Base-by-base conservation (phyloP, 2,113 vertebrate species). In the Alethe castanea region DNA sequence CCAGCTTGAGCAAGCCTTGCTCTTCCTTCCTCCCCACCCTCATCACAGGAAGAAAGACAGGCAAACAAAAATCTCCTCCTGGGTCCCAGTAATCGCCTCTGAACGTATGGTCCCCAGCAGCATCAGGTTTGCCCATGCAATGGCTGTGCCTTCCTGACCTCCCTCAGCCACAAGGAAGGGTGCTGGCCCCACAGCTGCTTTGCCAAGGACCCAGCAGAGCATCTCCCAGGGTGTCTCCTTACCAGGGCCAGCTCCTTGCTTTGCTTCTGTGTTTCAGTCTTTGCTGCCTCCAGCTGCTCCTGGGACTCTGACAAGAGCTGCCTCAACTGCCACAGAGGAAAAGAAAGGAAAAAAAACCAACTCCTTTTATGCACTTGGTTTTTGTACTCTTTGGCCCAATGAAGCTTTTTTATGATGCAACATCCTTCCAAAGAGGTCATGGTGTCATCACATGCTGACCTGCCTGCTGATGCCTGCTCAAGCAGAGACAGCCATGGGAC, bases 221-320 rank as follows among this genome's bases (percentile, higher is more conserved):
- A 69, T 19, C 23, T 36, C 62, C 28, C 19, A 3, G 17, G 14
- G 22, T 14, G 26, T 7, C 22, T 31, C 71, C 88, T 96, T 97
- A 99, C 99, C 99, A 98, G 97, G 48, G 97, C 90, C 31, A 99
- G 98, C 92, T 99, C 99, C 57, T 98, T 96, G 91, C 97, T 99
- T 73, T 99, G 98, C 59, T 98, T 98, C 97, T 98, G 98, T 2
- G 96, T 98, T 97, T 99, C 99, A 8, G 88, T 97, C 96, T 98
- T 98, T 57, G 98, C 98, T 87, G 96, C 86, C 44, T 98, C 98
- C 96, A 99, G 96, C 92, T 99, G 98, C 93, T 96, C 98, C 82
- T 98, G 98, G 90, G 98, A 97, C 65, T 99, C 98, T 29, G 97
- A 97, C 92, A 99, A 97, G 90, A 99, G 98, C 42, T 98, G 97